Evolutionary conservation across 2,797 vertebrate genomes (phyloP).

Genomic region (Tachyglossus aculeatus): DNA sequence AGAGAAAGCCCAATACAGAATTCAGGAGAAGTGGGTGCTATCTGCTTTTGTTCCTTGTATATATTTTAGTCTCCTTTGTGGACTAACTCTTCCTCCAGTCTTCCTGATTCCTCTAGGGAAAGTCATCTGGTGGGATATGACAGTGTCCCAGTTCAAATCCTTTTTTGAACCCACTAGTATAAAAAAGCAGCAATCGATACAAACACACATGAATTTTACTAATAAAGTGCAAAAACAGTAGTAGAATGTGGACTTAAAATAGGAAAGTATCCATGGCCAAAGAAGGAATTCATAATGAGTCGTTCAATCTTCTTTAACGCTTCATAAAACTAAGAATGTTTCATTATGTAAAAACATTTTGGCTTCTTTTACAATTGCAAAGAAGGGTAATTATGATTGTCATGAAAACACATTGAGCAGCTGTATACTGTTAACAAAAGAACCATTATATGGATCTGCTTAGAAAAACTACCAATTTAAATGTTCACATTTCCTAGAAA

Average conservation of each 20-base stretch:
- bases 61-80: neutral
- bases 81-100: neutral
- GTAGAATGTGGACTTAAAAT: conserved; percentile 58
- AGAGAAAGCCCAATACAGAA: neutral
- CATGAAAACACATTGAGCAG: conserved; percentile 68
- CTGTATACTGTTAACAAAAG: conserved; percentile 73
- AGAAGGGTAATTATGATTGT: conserved; percentile 73
- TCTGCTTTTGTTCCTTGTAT: conserved; percentile 1
- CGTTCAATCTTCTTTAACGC: conserved; percentile 54
- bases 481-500: conserved; percentile 67
- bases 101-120: conserved; percentile 21
- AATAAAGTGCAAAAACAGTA: conserved; percentile 47
- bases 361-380: conserved; percentile 65
- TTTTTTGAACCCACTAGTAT: conserved; percentile 51
- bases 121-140: conserved; percentile 32
- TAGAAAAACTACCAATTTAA: conserved; percentile 49
- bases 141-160: conserved; percentile 17
- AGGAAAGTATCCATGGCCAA: conserved; percentile 48
- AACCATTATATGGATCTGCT: conserved; percentile 49
- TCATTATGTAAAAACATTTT: conserved; percentile 65
- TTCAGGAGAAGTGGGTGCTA: neutral
- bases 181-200: conserved; percentile 42
- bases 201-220: conserved; percentile 54
- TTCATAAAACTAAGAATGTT: conserved; percentile 68
- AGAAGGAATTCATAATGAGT: conserved; percentile 43